Conservation (phyloP, 35 echinoderm and acorn worm genomes). For the Lytechinus pictus region DNA sequence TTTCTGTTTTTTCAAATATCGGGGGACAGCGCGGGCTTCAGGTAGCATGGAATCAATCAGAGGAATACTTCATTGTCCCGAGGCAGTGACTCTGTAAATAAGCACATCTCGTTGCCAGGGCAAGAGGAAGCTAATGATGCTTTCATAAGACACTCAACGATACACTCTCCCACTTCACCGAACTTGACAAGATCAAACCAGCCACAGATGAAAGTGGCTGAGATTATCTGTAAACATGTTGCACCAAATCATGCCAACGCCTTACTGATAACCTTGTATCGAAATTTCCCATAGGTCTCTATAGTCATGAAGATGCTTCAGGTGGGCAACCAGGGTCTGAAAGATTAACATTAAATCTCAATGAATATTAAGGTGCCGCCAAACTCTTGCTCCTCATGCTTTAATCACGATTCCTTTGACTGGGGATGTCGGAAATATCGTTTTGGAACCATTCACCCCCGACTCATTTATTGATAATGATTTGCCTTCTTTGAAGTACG, state of each 20-base stretch:
- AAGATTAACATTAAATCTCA: no score
- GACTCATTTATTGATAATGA: no score
- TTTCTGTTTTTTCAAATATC: not conserved
- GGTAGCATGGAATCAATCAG: not conserved
- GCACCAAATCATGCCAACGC: not conserved
- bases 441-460: no score
- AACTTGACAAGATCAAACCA: not conserved
- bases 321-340: no score
- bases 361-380: no score
- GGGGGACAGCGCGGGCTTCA: not conserved
- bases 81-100: conserved; percentile 2
- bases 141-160: conserved; percentile 5
- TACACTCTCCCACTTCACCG: not conserved
- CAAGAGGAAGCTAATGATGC: not conserved
- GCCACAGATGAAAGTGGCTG: not conserved
- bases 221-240: not conserved
- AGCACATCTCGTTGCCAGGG: not conserved
- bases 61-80: not conserved
- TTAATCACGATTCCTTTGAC: no score
- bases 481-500: no score
- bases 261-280: no score
- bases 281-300: no score
- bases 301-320: no score
- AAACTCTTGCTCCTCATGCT: no score
- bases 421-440: no score